Percentiles rank a stretch among this genome's conserved stretches.
Conservation (phyloP, 2,888 invertebrate genomes). For the Caenorhabditis afra region DNA sequence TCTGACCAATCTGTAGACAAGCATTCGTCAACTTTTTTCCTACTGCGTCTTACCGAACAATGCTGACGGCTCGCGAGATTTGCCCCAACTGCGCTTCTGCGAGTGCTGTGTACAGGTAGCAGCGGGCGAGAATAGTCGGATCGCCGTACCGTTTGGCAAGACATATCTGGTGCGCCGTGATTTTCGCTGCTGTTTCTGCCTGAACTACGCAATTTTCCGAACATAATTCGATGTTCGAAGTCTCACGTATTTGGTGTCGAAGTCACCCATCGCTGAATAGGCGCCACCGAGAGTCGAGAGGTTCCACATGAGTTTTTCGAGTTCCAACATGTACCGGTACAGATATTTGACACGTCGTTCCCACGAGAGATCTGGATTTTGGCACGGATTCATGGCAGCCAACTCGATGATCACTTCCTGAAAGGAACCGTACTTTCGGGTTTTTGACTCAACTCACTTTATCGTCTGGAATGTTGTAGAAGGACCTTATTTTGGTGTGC, state of each 20-base stretch:
- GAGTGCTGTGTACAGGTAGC: conserved; percentile 90
- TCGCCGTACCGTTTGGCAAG: conserved; percentile 90
- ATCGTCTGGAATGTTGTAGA: conserved; percentile 24
- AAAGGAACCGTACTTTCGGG: background rate
- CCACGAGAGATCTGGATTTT: conserved; percentile 53
- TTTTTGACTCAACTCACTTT: background rate
- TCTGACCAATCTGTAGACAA: conserved; percentile 11
- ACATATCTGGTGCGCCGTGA: conserved; percentile 86
- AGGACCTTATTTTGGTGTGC: conserved; percentile 19
- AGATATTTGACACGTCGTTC: conserved; percentile 58
- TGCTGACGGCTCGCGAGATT: conserved; percentile 80
- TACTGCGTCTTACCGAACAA: conserved; percentile 50
- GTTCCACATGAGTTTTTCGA: conserved; percentile 93
- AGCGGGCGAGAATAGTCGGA: conserved; percentile 88
- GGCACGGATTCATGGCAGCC: conserved; percentile 6
- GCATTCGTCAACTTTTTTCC: background rate
- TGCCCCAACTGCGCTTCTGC: conserved; percentile 90
- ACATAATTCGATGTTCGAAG: no score
- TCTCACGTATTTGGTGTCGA: conserved; percentile 82
- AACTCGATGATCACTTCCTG: conserved; percentile 33
- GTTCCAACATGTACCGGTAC: conserved; percentile 83
- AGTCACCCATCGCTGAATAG: conserved; percentile 94
- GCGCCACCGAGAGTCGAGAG: conserved; percentile 96
- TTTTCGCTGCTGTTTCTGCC: conserved; percentile 89
- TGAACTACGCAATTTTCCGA: conserved; percentile 81